Evolutionary conservation across 2,113 vertebrate species (phyloP).

Genomic region (Tiliqua scincoides): DNA sequence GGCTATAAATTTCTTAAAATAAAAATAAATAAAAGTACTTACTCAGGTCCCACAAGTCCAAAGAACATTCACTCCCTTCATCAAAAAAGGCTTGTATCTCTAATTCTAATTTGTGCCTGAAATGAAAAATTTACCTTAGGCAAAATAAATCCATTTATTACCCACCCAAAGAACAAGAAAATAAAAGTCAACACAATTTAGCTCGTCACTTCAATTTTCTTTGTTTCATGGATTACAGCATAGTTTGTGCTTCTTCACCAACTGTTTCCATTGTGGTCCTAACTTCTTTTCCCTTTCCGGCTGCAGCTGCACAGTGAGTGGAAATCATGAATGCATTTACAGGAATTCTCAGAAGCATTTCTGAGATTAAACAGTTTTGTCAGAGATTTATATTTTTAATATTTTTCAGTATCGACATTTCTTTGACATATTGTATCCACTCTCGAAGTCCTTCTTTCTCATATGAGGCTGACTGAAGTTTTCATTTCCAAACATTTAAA

Average conservation of each 20-base stretch:
- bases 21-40: conserved; percentile 50
- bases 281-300: not conserved
- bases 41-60: conserved; percentile 73
- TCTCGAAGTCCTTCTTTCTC: not conserved
- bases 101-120: conserved; percentile 82
- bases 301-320: not conserved
- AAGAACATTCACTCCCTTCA: conserved; percentile 66
- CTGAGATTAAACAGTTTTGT: not conserved
- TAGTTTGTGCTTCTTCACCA: not conserved
- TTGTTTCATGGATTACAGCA: not conserved
- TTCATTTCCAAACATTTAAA: not conserved
- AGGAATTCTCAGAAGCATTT: not conserved
- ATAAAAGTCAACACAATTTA: not conserved
- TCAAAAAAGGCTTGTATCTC: conserved; percentile 81
- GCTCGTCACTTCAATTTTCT: not conserved
- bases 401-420: not conserved
- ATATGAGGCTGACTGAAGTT: not conserved
- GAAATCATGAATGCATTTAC: not conserved
- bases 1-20: not conserved
- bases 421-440: not conserved
- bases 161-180: not conserved
- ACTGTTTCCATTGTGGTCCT: not conserved
- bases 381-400: not conserved
- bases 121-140: conserved; percentile 46
- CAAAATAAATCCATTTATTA: conserved; percentile 13